Base-by-base conservation (phyloP, 1,140 invertebrate species). In the Ceratosolen fusciceps region DNA sequence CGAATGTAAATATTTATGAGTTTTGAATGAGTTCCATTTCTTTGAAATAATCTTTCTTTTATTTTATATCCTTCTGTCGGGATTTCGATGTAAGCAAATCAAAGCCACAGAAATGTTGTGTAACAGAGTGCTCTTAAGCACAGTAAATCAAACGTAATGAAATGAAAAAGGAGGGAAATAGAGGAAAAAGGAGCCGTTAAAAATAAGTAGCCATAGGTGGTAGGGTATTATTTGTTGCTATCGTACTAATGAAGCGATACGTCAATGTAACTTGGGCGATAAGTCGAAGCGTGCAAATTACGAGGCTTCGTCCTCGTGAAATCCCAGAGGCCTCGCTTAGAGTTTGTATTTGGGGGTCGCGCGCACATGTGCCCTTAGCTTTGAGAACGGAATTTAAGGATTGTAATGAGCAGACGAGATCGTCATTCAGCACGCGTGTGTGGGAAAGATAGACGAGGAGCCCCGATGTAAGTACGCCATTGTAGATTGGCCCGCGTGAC, bases 361-460 rank as follows among this genome's bases (percentile, higher is more conserved):
- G 29, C 58, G 68, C 80, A 78, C 83, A 85, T 86, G 83, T 83
- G 84, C n/a, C 4, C 29, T 78, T 49, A 70, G 74, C 47, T 56
- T 52, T 74, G 58, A 67, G 79, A 81, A 29, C 10, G 10, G 56
- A 65, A 67, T 83, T 85, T 82, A 79, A 85, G 78, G 79, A 84
- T 81, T 82, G 85, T 87, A 86, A 87, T 82, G 83, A 87, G 81
- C 75, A 58, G 49, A 26, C 74, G 68, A 74, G 80, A 82, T 83
- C 70, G 76, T 79, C 67, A 76, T 80, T 82, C 80, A n/a, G 68
- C 80, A 82, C 80, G 65, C 80, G 79, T 83, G 82, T 86, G 85
- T 87, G 85, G 83, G 85, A 86, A 87, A 87, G 80, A 84, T 81
- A 86, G 80, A 85, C 62, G 37, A 12, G 31, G 60, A 65, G 10